Base-by-base conservation (phyloP, 2,113 vertebrate genomes). In the Hyaena hyaena region DNA sequence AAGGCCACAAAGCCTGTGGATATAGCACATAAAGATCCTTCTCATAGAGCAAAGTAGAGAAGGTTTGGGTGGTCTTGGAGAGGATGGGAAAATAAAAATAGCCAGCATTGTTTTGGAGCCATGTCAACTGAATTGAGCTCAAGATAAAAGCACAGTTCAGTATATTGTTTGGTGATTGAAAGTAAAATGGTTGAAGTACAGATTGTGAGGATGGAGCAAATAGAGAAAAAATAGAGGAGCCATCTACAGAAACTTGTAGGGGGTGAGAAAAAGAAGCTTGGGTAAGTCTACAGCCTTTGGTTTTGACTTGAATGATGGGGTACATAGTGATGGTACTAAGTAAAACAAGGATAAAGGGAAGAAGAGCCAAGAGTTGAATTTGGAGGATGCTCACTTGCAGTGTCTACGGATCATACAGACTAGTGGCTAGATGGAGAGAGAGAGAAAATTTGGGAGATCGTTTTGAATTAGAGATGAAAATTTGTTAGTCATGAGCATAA, bases 381-480 rank as follows among this genome's bases (percentile, higher is more conserved):
- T 88, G 65, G 28, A 73, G 28, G 66, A 74, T 50, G 35, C 61
- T 87, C 15, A 79, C 7, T 66, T 91, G 3, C n/a, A 77, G 2
- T 90, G 24, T 85, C 11, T 89, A 11, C 81, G 31, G 15, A 73
- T 92, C 63, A 33, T 90, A 4, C 28, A 76, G 19, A 8, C 33
- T 86, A 81, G 9, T 55, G 16, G 14, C 11, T 26, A 50, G 28
- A 16, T 77, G 33, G 35, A n/a, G 74, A 48, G 48, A 12, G 50
- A 14, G 2, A 88, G 24, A 23, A 87, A 58, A 65, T 86, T 63
- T 45, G 35, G 16, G 12, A 35, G 28, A 45, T 16, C 81, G 19
- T 92, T 94, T 80, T 83, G 19, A 94, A 74, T 94, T 88, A 88
- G 45, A 3, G 3, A 65, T 81, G 73, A 79, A 79, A 71, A 55